Conservation (phyloP, 2,888 invertebrate genomes). For the Sminthurinus aureus region DNA sequence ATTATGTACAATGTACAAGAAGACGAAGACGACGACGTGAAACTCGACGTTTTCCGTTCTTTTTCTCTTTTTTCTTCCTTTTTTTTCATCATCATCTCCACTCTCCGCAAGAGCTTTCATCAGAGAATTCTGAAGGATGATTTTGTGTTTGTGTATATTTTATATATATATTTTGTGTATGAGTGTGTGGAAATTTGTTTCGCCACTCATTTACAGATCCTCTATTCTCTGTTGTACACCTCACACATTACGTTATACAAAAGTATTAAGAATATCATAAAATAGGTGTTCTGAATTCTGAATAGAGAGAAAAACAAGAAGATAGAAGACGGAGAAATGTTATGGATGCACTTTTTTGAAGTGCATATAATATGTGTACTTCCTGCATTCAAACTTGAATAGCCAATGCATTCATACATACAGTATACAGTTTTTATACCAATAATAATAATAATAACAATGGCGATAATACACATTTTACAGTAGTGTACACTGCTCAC, state of each 20-base stretch:
- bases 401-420: too few species aligned
- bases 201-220: conserved; percentile 15
- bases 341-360: conserved; percentile 19
- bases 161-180: too few species aligned
- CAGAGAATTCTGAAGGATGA: not conserved
- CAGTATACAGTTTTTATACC: too few species aligned
- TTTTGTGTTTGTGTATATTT: too few species aligned
- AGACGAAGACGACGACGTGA: not conserved
- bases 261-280: not conserved
- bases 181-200: conserved; percentile 11
- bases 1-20: not conserved
- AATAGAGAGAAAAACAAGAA: too few species aligned
- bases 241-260: not conserved
- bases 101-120: conserved; percentile 1
- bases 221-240: not conserved
- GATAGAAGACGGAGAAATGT: not conserved
- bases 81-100: not conserved
- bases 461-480: not conserved
- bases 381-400: not conserved
- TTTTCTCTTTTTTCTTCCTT: not conserved
- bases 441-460: too few species aligned
- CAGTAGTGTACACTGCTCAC: not conserved
- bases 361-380: conserved; percentile 5
- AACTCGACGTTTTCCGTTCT: not conserved
- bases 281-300: not conserved